Percentiles rank a stretch among this genome's conserved stretches.
Conservation (phyloP, 2,113 vertebrate genomes). For the Lagopus leucura region DNA sequence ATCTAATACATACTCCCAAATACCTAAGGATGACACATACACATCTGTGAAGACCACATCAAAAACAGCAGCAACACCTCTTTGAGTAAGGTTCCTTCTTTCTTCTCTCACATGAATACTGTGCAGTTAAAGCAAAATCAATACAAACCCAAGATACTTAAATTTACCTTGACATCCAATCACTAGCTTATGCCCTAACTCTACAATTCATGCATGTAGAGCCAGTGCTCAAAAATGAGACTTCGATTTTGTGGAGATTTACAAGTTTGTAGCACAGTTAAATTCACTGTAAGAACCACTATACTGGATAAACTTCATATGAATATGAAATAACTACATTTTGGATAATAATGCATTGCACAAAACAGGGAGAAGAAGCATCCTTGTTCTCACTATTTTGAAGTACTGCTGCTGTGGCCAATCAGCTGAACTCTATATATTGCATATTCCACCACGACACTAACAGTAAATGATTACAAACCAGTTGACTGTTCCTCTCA, state of each 20-base stretch:
- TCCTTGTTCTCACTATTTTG: not conserved
- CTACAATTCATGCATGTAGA: not conserved
- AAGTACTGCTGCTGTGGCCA: not conserved
- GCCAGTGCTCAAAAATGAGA: not conserved
- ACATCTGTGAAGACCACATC: not conserved
- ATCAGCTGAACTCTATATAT: not conserved
- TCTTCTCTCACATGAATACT: not conserved
- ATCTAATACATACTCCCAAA: not conserved
- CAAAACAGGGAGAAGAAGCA: not conserved
- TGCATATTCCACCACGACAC: not conserved
- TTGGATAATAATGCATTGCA: not conserved
- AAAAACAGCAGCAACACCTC: not conserved
- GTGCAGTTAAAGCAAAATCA: constrained; percentile 24
- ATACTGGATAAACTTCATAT: not conserved
- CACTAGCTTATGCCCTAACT: not conserved
- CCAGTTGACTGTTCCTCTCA: not conserved
- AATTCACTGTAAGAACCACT: not conserved
- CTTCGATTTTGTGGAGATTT: not conserved
- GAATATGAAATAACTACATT: not conserved
- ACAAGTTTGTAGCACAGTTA: not conserved
- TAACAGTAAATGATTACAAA: not conserved
- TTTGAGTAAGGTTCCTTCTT: not conserved
- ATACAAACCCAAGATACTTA: constrained; percentile 12
- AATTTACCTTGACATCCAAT: constrained; percentile 30
- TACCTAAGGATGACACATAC: not conserved